phyloP scores from a whole-genome alignment of 92 coral and sea anemone genomes.

The Nematostella vectensis region DNA sequence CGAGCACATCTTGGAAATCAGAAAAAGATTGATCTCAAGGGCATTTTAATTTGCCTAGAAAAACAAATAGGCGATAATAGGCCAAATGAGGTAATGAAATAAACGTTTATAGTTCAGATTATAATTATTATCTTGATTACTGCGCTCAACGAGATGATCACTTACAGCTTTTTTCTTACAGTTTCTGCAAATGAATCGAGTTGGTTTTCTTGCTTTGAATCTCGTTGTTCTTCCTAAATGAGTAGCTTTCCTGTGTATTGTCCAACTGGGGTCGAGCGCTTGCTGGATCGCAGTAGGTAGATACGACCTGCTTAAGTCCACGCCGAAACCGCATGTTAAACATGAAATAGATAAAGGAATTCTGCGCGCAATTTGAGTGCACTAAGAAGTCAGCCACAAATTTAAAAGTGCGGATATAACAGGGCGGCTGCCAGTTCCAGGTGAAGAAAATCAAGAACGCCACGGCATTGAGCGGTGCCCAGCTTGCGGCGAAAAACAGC shows the following conservation, averaged over 20 bases:
- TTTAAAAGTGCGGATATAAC: background rate
- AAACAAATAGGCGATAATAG: no score
- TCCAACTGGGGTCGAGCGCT: background rate
- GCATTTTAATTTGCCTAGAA: no score
- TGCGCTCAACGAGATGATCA: no score
- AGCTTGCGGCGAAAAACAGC: slow-evolving; percentile 33
- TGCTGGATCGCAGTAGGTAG: background rate
- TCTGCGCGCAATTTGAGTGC: slow-evolving; percentile 36
- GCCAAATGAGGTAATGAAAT: no score
- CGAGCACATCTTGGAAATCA: no score
- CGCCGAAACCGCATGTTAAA: slow-evolving; percentile 20
- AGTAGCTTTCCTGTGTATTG: background rate
- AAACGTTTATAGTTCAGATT: no score
- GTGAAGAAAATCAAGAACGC: slow-evolving; percentile 8
- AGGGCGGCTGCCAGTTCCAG: slow-evolving; percentile 1
- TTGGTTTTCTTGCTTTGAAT: background rate
- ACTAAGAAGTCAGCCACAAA: slow-evolving; percentile 21
- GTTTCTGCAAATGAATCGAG: background rate
- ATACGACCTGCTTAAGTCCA: slow-evolving; percentile 10
- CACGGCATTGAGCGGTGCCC: slow-evolving; percentile 8
- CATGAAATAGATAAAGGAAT: slow-evolving; percentile 41
- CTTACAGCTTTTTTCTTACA: no score
- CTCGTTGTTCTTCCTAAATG: background rate
- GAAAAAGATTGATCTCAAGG: no score
- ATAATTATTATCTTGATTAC: no score